A percentile compares a stretch with the other conserved stretches of the same genome.
These are phyloP conservation scores for Sturmia bella DNA, from an alignment of 2,888 invertebrate genomes.

Conservation along the genomic window DNA sequence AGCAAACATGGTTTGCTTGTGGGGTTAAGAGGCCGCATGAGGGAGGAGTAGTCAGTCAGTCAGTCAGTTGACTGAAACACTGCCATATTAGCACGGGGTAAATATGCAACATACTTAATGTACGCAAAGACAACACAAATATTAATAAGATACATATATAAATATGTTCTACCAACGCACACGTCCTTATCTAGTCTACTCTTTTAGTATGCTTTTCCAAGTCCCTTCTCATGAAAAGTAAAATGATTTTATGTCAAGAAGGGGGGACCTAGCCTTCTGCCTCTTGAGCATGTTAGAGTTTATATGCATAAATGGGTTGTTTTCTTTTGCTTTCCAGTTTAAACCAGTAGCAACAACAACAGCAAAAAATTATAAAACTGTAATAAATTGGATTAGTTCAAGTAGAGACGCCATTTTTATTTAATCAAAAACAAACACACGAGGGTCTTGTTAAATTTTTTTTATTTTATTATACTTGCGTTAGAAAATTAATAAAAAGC, in stretches of 20 bases:
- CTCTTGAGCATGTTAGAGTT: background rate
- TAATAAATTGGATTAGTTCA: slow-evolving; percentile 81
- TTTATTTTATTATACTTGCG: slow-evolving; percentile 29
- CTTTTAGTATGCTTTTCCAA: background rate
- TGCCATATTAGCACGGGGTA: slow-evolving; percentile 72
- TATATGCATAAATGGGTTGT: slow-evolving; percentile 29
- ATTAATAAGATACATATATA: slow-evolving; percentile 47
- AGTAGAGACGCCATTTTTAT: slow-evolving; percentile 78
- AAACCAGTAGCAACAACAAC: slow-evolving; percentile 77
- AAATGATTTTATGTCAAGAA: background rate
- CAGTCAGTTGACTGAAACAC: slow-evolving; percentile 9
- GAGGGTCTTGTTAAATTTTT: slow-evolving; percentile 4
- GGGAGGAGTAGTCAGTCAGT: too few species aligned
- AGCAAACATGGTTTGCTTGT: background rate
- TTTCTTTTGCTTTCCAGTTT: slow-evolving; percentile 60
- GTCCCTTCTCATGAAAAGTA: background rate
- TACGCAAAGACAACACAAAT: slow-evolving; percentile 29
- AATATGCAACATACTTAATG: slow-evolving; percentile 74
- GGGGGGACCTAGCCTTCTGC: background rate
- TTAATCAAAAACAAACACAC: slow-evolving; percentile 34
- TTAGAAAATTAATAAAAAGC: slow-evolving; percentile 36
- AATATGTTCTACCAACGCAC: slow-evolving; percentile 32
- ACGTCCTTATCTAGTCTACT: slow-evolving; percentile 1
- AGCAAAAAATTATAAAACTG: slow-evolving; percentile 80
- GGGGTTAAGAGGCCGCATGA: slow-evolving; percentile 13